Evolutionary conservation across 2,797 vertebrate genomes (phyloP).

Genomic region (Rhynchonycteris naso): DNA sequence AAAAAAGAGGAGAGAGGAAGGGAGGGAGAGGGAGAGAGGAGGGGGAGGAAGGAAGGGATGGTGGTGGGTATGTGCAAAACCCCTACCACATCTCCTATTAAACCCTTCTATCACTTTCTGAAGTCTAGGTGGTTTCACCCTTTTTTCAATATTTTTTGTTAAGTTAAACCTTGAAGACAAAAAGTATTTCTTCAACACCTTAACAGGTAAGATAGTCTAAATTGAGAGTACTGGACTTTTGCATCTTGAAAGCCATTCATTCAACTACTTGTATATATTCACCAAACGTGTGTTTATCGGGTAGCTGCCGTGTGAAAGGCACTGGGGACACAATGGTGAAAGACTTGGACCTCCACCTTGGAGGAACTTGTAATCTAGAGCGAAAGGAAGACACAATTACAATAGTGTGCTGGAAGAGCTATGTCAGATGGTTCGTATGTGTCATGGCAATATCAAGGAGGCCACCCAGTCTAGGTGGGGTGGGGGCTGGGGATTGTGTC

Average conservation of each 20-base stretch:
- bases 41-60: fast-evolving
- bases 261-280: neutral
- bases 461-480: neutral
- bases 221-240: neutral
- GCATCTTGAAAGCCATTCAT: conserved; percentile 13
- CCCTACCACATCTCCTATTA: neutral
- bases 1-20: neutral
- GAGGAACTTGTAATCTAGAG: neutral
- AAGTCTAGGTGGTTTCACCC: neutral
- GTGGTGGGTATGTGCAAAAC: too few species aligned
- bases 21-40: neutral
- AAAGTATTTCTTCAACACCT: neutral
- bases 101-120: neutral
- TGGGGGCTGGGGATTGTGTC: neutral
- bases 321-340: neutral
- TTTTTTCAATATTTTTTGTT: conserved; percentile 9
- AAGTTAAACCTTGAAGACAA: neutral
- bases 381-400: neutral
- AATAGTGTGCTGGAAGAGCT: neutral
- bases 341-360: neutral
- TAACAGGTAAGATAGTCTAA: neutral
- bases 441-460: neutral
- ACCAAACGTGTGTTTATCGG: neutral
- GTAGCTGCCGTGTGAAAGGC: neutral
- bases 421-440: neutral